Conservation (phyloP, 2,888 invertebrate genomes). For the Petrolisthes manimaculis region DNA sequence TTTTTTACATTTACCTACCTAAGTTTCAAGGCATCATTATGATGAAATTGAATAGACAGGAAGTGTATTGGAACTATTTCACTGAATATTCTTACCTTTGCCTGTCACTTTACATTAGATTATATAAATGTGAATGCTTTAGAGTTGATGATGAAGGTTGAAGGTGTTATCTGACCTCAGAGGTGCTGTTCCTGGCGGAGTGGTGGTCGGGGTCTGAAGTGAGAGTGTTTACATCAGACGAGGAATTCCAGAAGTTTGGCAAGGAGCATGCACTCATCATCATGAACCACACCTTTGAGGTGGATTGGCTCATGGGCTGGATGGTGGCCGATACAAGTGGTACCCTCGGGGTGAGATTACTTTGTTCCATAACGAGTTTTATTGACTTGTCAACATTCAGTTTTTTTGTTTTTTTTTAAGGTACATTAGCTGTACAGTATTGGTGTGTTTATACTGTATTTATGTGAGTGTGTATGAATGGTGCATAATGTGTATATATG, state of each 20-base stretch:
- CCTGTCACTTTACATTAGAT: background rate
- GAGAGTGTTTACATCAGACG: slow-evolving; percentile 81
- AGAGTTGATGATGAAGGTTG: no score
- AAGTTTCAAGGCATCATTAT: no score
- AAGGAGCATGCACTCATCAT: slow-evolving; percentile 90
- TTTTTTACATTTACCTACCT: no score
- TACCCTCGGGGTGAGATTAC: slow-evolving; percentile 76
- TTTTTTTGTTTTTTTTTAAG: no score
- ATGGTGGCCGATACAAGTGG: slow-evolving; percentile 84
- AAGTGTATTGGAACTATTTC: no score
- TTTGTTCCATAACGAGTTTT: no score
- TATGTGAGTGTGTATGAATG: background rate
- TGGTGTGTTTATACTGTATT: background rate
- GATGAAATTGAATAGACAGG: no score
- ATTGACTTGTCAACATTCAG: no score
- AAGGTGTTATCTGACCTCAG: no score
- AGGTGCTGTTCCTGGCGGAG: slow-evolving; percentile 90
- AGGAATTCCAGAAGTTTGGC: slow-evolving; percentile 75
- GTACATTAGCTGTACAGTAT: no score
- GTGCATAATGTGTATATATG: no score
- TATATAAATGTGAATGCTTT: no score
- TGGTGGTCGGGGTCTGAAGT: slow-evolving; percentile 90
- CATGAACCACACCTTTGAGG: slow-evolving; percentile 96
- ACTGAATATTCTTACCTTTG: background rate
- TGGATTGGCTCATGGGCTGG: slow-evolving; percentile 97